Base-by-base conservation (phyloP, 2,113 vertebrate genomes). In the Cygnus atratus region DNA sequence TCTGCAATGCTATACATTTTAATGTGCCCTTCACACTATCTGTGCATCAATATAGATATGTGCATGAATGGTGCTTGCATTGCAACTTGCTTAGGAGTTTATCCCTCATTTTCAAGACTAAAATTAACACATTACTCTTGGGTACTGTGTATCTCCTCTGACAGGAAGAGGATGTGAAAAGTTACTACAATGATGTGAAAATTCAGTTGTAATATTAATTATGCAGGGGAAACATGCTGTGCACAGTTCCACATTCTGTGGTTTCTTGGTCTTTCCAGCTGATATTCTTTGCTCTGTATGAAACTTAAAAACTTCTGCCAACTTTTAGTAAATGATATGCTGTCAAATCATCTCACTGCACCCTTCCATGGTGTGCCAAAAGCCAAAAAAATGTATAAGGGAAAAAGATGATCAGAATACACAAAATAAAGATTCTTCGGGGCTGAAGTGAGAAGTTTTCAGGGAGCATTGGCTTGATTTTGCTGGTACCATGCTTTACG, bases 41-140 rank as follows among this genome's bases (percentile, higher is more conserved):
- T 87, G 41, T 35, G 35, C 21, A 46, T 59, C 18, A 10, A 3
- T 50, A 31, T 1, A 41, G 35, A 41, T 11, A 10, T 0, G 11
- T 0, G 1, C 22, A 11, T 6, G 7, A 46, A 16, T 29, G 46
- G 39, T 43, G 52, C 39, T 80, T 1, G 0, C 35, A 3, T 41
- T 55, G 43, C 24, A 63, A 0, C 16, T 74, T 2, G 0, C 33
- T 41, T 20, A 17, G 26, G 65, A 48, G 8, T 61, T 66, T 39
- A 11, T 59, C 25, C 10, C 19, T 52, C 1, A 0, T 20, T 73
- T 41, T 76, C 29, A 73, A 65, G 25, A 41, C n/a, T 35, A 70
- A 15, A 52, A 2, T 19, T 21, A 73, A 3, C 33, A 35, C 16
- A 2, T 37, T 5, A 2, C 11, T 11, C 11, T 66, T 39, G 54